Conservation (phyloP, 2,888 invertebrate genomes). For the Pseudococcus viburni region DNA sequence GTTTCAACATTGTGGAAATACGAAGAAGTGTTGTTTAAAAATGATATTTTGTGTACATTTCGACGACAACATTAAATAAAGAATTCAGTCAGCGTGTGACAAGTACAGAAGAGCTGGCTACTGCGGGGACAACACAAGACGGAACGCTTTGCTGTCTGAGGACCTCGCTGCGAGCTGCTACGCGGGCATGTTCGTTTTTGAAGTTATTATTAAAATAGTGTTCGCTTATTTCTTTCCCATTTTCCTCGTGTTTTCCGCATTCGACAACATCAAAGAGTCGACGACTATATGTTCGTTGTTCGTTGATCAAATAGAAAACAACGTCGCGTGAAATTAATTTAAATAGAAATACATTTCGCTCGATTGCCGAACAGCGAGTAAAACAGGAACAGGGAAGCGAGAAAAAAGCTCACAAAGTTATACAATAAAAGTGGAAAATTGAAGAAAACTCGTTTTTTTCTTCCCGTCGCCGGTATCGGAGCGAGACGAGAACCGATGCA, state of each 20-base stretch:
- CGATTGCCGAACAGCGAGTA: neutral
- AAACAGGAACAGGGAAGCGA: neutral
- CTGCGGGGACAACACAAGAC: neutral
- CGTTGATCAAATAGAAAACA: constrained; percentile 21
- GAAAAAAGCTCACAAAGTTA: constrained; percentile 9
- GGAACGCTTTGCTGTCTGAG: constrained; percentile 7
- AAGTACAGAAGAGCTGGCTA: neutral
- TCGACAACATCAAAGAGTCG: neutral
- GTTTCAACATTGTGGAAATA: neutral
- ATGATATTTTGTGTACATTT: constrained; percentile 40
- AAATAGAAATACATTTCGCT: constrained; percentile 6
- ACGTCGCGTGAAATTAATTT: constrained; percentile 47
- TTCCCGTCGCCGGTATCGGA: neutral
- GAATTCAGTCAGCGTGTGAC: constrained; percentile 28
- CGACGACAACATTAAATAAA: constrained; percentile 16
- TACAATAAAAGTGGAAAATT: constrained; percentile 24
- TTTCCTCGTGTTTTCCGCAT: constrained; percentile 14
- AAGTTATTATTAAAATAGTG: constrained; percentile 37
- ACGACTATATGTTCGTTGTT: neutral
- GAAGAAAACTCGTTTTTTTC: constrained; percentile 35
- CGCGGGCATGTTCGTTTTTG: neutral
- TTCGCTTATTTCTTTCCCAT: neutral
- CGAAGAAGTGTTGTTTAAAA: neutral
- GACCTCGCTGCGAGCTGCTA: neutral
- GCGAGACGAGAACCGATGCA: neutral